These are phyloP conservation scores for Eupithecia subumbrata DNA, from an alignment of 2,888 invertebrate species.

Conservation along the genomic window DNA sequence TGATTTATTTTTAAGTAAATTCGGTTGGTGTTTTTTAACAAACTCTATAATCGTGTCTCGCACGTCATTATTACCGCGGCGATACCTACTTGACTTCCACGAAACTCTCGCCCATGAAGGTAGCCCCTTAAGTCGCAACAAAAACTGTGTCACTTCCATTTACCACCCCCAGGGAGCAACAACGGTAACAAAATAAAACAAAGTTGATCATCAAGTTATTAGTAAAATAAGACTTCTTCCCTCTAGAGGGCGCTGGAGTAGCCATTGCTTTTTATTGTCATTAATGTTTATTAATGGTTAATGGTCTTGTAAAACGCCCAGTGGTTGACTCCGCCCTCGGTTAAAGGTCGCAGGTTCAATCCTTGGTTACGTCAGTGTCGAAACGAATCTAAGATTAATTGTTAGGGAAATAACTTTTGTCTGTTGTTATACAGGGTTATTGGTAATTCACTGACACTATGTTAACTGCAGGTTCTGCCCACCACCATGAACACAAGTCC, in stretches of 20 bases:
- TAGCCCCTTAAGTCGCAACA: background rate
- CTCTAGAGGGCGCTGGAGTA: conserved; percentile 1
- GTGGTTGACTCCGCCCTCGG: conserved; percentile 3
- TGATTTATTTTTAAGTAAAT: too few species aligned
- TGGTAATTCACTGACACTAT: too few species aligned
- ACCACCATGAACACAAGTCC: too few species aligned
- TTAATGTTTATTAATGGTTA: background rate
- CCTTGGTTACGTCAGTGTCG: background rate
- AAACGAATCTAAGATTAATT: background rate
- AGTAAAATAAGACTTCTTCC: background rate
- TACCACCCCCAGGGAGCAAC: background rate
- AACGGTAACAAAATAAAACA: conserved; percentile 5
- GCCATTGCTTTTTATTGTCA: conserved; percentile 6
- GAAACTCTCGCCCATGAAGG: background rate
- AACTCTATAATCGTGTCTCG: too few species aligned
- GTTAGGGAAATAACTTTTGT: too few species aligned
- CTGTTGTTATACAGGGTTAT: too few species aligned
- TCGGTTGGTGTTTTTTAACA: too few species aligned
- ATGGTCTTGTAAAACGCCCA: conserved; percentile 2
- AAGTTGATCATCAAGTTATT: conserved; percentile 5
- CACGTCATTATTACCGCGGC: background rate
- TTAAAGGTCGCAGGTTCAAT: conserved; percentile 1
- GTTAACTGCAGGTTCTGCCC: too few species aligned
- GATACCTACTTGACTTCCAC: background rate
- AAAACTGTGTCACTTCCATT: background rate